phyloP scores from a whole-genome alignment of 2,888 invertebrate species.

The Caenorhabditis macrosperma region DNA sequence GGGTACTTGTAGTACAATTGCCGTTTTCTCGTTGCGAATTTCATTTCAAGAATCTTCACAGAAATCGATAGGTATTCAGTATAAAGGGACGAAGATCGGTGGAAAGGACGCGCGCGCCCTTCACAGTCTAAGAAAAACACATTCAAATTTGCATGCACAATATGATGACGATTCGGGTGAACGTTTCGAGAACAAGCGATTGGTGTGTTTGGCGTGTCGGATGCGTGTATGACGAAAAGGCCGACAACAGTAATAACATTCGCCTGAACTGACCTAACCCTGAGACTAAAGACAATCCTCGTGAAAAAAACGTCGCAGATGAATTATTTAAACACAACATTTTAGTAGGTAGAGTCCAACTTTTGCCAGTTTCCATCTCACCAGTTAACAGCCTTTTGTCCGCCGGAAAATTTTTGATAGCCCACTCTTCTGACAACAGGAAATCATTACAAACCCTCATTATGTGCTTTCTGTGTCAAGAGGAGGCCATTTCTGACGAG shows the following conservation, averaged over 20 bases:
- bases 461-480: constrained; percentile 46
- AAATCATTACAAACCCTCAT: constrained; percentile 51
- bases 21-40: background rate
- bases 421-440: constrained; percentile 9
- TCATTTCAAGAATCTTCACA: constrained; percentile 1
- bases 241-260: constrained; percentile 5
- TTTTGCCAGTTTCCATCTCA: constrained; percentile 23
- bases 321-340: constrained; percentile 2
- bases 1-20: constrained; percentile 15
- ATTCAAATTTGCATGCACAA: constrained; percentile 62
- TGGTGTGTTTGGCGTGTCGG: constrained; percentile 31
- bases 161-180: constrained; percentile 38
- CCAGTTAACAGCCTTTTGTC: constrained; percentile 10
- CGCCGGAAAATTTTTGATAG: constrained; percentile 1
- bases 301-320: constrained; percentile 8
- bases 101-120: background rate
- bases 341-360: constrained; percentile 13
- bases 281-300: background rate
- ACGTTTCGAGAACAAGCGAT: constrained; percentile 45
- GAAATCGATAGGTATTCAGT: constrained; percentile 11
- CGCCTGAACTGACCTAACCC: background rate
- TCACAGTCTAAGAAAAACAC: constrained; percentile 33
- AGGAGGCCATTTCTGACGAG: constrained; percentile 24
- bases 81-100: background rate
- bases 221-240: background rate